Evolutionary conservation across 2,113 vertebrate species (phyloP).

Genomic region (Saguinus imperator): DNA sequence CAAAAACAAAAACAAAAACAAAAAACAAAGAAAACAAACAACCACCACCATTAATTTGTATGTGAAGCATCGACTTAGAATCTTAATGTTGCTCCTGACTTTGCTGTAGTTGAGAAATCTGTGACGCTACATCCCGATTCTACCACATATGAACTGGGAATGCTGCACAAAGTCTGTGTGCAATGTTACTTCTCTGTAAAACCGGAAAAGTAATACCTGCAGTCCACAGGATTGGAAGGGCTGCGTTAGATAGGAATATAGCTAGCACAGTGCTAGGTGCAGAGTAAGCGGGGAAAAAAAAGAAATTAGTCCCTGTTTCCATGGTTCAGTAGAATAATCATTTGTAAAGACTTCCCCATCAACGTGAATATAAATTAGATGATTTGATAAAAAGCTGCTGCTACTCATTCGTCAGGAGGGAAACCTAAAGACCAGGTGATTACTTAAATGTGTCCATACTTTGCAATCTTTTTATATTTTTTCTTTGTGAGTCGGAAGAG

Average conservation of each 20-base stretch:
- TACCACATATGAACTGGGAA: accelerated
- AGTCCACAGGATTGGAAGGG: not conserved
- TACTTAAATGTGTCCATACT: not conserved
- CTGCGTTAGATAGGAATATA: no score
- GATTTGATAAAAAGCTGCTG: not conserved
- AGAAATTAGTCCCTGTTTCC: not conserved
- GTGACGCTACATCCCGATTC: not conserved
- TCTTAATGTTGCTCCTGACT: not conserved
- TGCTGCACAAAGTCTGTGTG: not conserved
- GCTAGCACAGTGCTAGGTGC: not conserved
- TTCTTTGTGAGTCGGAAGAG: not conserved
- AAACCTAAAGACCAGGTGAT: not conserved
- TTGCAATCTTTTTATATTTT: not conserved
- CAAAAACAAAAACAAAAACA: not conserved
- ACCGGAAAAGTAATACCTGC: not conserved
- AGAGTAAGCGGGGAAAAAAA: accelerated
- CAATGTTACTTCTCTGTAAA: not conserved
- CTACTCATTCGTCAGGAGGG: not conserved
- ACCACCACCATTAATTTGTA: not conserved
- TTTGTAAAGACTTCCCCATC: not conserved
- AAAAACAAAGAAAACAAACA: no score
- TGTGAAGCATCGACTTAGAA: not conserved
- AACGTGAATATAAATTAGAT: not conserved
- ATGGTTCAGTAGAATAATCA: not conserved
- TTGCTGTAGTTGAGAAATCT: not conserved